Percentiles rank a stretch among this genome's conserved stretches.
Conservation (phyloP, 2,797 vertebrate genomes). For the Hemitrygon akajei region DNA sequence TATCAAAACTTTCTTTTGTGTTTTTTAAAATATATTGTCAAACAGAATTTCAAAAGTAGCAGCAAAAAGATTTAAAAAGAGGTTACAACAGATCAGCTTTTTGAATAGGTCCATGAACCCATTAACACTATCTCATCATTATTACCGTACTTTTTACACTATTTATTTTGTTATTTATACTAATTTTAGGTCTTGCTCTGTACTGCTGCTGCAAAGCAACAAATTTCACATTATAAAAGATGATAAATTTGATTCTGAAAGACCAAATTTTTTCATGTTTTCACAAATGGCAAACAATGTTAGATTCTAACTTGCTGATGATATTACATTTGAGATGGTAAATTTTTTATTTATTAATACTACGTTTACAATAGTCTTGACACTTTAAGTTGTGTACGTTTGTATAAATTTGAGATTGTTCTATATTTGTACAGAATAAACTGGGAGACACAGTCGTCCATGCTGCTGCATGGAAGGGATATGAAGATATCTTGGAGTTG, state of each 20-base stretch:
- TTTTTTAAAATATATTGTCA: background rate
- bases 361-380: background rate
- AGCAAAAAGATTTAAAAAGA: background rate
- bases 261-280: background rate
- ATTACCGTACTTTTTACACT: no score
- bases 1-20: background rate
- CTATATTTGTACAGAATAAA: slow-evolving; percentile 74
- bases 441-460: slow-evolving; percentile 89
- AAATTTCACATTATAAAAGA: no score
- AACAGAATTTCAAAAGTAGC: background rate
- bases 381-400: background rate
- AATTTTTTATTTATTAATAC: background rate
- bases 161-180: no score
- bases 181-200: no score
- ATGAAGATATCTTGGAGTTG: slow-evolving; percentile 92
- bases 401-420: background rate
- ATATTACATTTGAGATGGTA: background rate
- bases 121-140: no score
- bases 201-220: no score
- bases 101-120: no score
- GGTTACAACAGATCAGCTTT: background rate
- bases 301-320: background rate
- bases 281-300: background rate
- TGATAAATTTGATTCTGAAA: no score
- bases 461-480: slow-evolving; percentile 97